Evolutionary conservation across 2,797 vertebrate species (phyloP), one percentile per base, ranked within the genome.

Genomic region (Scolopax bukidnonensis): DNA sequence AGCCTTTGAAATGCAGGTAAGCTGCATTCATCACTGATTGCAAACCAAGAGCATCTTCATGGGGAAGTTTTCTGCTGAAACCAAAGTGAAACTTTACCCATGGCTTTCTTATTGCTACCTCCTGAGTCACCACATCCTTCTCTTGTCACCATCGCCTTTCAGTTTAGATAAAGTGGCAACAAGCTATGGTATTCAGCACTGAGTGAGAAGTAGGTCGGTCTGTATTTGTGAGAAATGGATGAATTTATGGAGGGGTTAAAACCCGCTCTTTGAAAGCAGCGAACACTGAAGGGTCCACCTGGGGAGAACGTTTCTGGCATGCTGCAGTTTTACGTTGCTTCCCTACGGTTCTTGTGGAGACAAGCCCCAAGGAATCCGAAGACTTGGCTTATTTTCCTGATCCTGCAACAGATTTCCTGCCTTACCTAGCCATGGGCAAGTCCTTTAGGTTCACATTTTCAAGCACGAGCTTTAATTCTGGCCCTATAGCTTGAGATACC

Each of bases 361-460:
- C 95, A 93, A 95, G 95, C 69, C 95, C 73, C 59, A 11, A 93
- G 87, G 93, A 97, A 94, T 94, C 93, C 78, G 56, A 92, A 87
- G 78, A 87, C 82, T 91, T 94, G 87, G 92, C 92, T 92, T 93
- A 77, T 93, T 94, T 85, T 93, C 76, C 92, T 91, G 82, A 95
- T 91, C 73, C 89, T 89, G 84, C 64, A 93, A 80, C 45, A 85
- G 87, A 86, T 93, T 92, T 91, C 63, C 57, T 87, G 68, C 48
- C 87, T 92, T 93, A 45, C 87, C 71, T 36, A 50, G 92, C 84
- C 33, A 85, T 83, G 69, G 81, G 53, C 76, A 94, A 93, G 33
- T 89, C 90, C 78, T 93, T 92, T 43, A 71, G 57, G 79, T 94
- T 80, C 87, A 65, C 50, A 69, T 81, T 95, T 92, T 86, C 32